A percentile compares a stretch with the other conserved stretches of the same genome.
These are phyloP conservation scores for Hormiphora californensis DNA, from an alignment of 37 sponge, comb jelly and placozoan genomes.

Conservation along the genomic window DNA sequence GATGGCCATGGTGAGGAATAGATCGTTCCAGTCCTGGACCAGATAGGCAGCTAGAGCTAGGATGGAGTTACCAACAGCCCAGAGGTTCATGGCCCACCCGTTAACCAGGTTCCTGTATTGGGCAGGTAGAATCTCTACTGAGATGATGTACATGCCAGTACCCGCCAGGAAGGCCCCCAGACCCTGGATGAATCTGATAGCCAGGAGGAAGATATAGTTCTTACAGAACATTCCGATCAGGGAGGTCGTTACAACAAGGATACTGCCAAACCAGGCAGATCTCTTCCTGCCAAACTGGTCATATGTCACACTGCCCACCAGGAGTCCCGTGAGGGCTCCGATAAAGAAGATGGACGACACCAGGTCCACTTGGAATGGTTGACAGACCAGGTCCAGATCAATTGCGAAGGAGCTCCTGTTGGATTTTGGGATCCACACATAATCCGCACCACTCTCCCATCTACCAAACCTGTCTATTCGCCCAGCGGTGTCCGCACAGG, in stretches of 20 bases:
- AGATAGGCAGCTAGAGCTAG: not conserved
- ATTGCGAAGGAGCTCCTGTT: constrained; percentile 28
- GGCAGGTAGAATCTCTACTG: not conserved
- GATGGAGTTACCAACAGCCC: constrained; percentile 1
- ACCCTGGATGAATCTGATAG: constrained; percentile 49
- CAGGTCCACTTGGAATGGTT: not conserved
- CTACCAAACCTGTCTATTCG: too few relatives aligned
- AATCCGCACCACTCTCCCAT: too few relatives aligned
- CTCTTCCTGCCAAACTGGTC: constrained; percentile 22
- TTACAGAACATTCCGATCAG: constrained; percentile 9
- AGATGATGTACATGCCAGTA: not conserved
- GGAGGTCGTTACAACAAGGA: not conserved
- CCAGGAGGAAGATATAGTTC: constrained; percentile 28
- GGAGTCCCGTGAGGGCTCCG: not conserved
- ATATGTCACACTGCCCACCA: not conserved
- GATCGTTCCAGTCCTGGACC: constrained; percentile 19
- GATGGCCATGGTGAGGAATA: not conserved
- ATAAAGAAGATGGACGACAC: constrained; percentile 40
- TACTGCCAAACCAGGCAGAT: constrained; percentile 1
- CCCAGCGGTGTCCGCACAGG: too few relatives aligned
- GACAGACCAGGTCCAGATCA: not conserved
- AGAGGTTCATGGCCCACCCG: not conserved
- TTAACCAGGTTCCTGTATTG: not conserved
- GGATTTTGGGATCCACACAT: too few relatives aligned
- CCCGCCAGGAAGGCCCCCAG: not conserved